These are phyloP conservation scores for Chaetophractus vellerosus DNA, from an alignment of 2,797 vertebrate species.

Conservation along the genomic window DNA sequence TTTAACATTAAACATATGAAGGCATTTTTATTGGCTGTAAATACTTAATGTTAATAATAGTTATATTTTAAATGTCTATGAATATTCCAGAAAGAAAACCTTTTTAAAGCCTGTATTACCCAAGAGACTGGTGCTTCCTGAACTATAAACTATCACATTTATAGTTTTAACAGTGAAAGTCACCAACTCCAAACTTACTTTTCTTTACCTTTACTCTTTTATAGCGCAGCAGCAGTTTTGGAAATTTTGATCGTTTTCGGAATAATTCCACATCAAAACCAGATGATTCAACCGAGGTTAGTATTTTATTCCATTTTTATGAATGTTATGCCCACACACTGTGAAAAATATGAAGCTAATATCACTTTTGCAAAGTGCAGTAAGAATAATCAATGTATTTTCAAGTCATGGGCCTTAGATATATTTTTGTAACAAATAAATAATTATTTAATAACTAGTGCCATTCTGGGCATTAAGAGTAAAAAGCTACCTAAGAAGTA, in stretches of 20 bases:
- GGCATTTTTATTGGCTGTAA: neutral
- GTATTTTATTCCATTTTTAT: slow-evolving; percentile 78
- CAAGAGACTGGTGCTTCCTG: neutral
- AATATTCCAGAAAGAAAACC: neutral
- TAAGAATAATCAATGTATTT: slow-evolving; percentile 52
- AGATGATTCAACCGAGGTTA: slow-evolving; percentile 90
- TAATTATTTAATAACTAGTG: neutral
- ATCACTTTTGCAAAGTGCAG: slow-evolving; percentile 31
- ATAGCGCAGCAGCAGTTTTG: slow-evolving; percentile 94
- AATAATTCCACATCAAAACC: slow-evolving; percentile 89
- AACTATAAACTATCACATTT: slow-evolving; percentile 20
- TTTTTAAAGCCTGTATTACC: neutral
- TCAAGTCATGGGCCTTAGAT: neutral
- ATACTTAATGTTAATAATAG: slow-evolving; percentile 48
- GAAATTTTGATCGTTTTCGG: slow-evolving; percentile 92
- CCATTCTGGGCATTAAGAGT: neutral
- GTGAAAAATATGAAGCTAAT: slow-evolving; percentile 32
- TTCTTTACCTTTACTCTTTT: slow-evolving; percentile 80
- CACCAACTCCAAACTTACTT: slow-evolving; percentile 44
- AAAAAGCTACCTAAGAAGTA: neutral
- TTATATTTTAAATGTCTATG: slow-evolving; percentile 22
- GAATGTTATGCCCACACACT: slow-evolving; percentile 16
- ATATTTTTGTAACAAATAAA: slow-evolving; percentile 15
- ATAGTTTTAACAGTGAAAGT: slow-evolving; percentile 48
- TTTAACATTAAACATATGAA: slow-evolving; percentile 23